Base-by-base conservation (phyloP, 1,140 invertebrate species). In the Trissolcus basalis region DNA sequence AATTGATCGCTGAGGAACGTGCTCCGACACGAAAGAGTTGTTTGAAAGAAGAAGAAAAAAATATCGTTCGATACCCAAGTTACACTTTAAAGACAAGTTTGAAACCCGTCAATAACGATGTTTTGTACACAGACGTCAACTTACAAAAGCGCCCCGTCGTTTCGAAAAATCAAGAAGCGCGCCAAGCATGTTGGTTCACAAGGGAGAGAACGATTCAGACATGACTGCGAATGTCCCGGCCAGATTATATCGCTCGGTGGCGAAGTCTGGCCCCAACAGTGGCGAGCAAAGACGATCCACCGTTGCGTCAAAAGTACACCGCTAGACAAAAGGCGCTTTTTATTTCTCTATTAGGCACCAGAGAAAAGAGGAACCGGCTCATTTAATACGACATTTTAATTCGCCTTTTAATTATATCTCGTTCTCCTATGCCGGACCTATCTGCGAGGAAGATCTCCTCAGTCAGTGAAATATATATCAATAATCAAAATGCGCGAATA, bases 51-150 rank as follows among this genome's bases (percentile, higher is more conserved):
- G 19, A 27, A 27, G 6, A 6, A 6, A 6, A 27, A 27, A 27
- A 27, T 51, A 27, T 12, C 48, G 45, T 59, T 33, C 49, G n/a
- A 64, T 49, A 51, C 48, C 53, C 13, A 15, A 33, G 32, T 61
- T 49, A 0, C 9, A 12, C 55, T 48, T 74, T 78, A 79, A 79
- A 81, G 53, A 56, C 51, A 54, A 61, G 56, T 73, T 78, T 47
- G 50, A 75, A 74, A 81, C 68, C 79, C 81, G 83, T 85, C 84
- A 85, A 85, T 86, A 85, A 78, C 74, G 35, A 51, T 86, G 81
- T 85, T 85, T 85, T 84, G 84, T 84, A 85, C 83, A 85, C 84
- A 86, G 78, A 82, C 70, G 79, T 78, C 80, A 71, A 7, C 8
- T 12, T 9, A 85, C 67, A 85, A 83, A 82, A 61, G 73, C 44